These are phyloP conservation scores for Ophiothrix spiculata DNA, from an alignment of 35 echinoderm and acorn worm genomes.

Conservation along the genomic window DNA sequence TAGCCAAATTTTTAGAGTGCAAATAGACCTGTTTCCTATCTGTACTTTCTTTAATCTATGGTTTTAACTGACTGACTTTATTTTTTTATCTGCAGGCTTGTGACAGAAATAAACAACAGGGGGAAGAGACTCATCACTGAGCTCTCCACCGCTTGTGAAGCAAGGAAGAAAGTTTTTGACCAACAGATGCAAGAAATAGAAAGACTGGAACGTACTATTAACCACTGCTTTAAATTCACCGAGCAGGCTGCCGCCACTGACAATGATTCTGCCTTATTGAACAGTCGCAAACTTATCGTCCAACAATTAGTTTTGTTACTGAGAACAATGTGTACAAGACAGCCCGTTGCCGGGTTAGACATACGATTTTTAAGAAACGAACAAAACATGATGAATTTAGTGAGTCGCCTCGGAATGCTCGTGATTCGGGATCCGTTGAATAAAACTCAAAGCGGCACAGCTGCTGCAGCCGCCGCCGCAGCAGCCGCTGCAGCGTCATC, in stretches of 20 bases:
- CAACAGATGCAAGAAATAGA: conserved; percentile 56
- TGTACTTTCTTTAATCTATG: no score
- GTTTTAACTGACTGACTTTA: no score
- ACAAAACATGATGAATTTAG: conserved; percentile 30
- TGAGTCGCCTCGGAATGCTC: conserved; percentile 10
- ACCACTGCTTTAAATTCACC: conserved; percentile 57
- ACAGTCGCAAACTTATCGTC: conserved; percentile 53
- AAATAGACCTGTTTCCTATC: no score
- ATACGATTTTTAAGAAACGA: conserved; percentile 59
- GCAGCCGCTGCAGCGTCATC: neutral
- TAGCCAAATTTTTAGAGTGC: no score
- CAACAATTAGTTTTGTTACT: conserved; percentile 65
- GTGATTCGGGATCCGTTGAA: conserved; percentile 30
- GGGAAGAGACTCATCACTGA: conserved; percentile 50
- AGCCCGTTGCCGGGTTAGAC: conserved; percentile 68
- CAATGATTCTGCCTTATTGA: conserved; percentile 59
- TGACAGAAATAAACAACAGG: conserved; percentile 57
- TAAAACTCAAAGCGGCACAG: neutral
- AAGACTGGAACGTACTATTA: conserved; percentile 47
- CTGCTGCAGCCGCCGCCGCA: neutral
- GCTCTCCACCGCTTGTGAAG: conserved; percentile 47
- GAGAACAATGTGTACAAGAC: conserved; percentile 46
- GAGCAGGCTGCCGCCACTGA: conserved; percentile 16
- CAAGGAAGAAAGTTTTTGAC: conserved; percentile 47
- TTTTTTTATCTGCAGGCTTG: conserved; percentile 37